These are phyloP conservation scores for Chrysochloris asiatica DNA, from an alignment of 2,113 vertebrate genomes.

Conservation along the genomic window DNA sequence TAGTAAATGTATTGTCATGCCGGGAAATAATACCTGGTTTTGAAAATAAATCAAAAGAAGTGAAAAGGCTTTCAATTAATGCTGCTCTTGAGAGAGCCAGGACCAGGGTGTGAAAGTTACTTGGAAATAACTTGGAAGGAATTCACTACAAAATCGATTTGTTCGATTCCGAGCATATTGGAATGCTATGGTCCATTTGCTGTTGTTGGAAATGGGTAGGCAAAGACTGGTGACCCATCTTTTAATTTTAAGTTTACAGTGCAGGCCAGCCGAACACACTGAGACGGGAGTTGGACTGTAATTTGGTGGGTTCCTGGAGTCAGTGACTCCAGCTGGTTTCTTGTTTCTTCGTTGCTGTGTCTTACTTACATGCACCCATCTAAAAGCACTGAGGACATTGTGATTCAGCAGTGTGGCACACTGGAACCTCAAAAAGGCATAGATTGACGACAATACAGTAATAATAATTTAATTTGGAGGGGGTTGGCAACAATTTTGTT, in stretches of 20 bases:
- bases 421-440: background rate
- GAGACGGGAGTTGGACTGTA: background rate
- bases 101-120: constrained; percentile 33
- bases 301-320: background rate
- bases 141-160: constrained; percentile 29
- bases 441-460: background rate
- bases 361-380: background rate
- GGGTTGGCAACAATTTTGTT: background rate
- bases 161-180: background rate
- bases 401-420: background rate
- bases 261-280: background rate
- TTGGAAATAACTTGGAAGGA: background rate
- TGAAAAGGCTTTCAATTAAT: background rate
- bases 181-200: background rate
- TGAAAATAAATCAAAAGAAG: no score
- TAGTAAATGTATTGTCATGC: background rate
- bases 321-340: background rate
- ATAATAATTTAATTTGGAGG: background rate
- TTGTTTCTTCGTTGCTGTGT: background rate
- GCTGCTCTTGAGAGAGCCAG: constrained; percentile 11
- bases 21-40: constrained; percentile 20
- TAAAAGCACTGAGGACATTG: background rate
- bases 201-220: background rate
- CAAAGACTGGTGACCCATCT: background rate
- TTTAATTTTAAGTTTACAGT: background rate